A percentile compares a stretch with the other conserved stretches of the same genome.
phyloP scores from a whole-genome alignment of 2,888 invertebrate species.

The Euplagia quadripunctaria region DNA sequence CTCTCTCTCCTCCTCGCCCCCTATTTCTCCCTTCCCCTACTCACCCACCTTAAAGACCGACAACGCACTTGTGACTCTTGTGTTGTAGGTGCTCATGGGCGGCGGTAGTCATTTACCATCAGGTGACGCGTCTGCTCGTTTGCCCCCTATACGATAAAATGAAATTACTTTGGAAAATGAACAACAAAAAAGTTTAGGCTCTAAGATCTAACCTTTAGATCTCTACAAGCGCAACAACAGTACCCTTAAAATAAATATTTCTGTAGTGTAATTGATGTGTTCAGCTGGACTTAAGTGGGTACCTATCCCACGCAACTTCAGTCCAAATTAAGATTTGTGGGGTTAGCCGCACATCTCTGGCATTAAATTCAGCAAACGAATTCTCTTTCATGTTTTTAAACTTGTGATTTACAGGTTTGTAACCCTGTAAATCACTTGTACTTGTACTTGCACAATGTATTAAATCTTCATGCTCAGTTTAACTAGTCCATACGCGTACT shows the following conservation, averaged over 20 bases:
- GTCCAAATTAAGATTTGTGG: background rate
- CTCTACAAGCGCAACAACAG: slow-evolving; percentile 18
- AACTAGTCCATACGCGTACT: background rate
- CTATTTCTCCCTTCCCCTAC: too few species aligned
- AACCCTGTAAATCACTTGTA: background rate
- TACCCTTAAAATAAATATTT: slow-evolving; percentile 13
- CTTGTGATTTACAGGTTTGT: background rate
- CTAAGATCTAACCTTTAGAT: slow-evolving; percentile 6
- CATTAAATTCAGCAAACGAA: background rate
- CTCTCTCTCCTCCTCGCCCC: too few species aligned
- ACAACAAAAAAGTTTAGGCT: background rate
- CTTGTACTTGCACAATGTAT: too few species aligned
- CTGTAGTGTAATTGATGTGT: background rate
- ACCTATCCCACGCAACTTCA: slow-evolving; percentile 2
- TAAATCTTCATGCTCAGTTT: background rate
- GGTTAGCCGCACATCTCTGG: background rate
- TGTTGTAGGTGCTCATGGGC: too few species aligned
- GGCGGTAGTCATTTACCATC: too few species aligned
- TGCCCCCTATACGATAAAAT: too few species aligned
- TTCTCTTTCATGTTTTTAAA: background rate
- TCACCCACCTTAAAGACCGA: too few species aligned
- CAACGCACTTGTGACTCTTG: too few species aligned
- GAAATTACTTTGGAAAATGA: background rate
- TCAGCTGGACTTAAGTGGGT: background rate
- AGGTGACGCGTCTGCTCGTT: too few species aligned